A percentile compares a stretch with the other conserved stretches of the same genome.
These are phyloP conservation scores for Rhegmatorhina hoffmannsi DNA, from an alignment of 2,113 vertebrate genomes.

Conservation along the genomic window DNA sequence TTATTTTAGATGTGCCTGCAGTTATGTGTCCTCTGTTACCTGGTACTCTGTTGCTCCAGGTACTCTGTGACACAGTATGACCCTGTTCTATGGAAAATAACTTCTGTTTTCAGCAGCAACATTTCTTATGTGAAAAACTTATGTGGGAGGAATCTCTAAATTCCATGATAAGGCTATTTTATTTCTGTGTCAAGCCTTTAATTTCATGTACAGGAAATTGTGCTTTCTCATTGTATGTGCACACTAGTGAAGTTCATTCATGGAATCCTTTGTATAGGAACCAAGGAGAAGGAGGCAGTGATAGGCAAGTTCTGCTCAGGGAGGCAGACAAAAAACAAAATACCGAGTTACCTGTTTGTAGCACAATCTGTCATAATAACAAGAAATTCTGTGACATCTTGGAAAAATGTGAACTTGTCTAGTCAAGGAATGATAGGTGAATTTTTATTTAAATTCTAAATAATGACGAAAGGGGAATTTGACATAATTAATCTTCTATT, in stretches of 20 bases:
- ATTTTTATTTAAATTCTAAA: background rate
- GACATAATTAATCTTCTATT: background rate
- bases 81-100: background rate
- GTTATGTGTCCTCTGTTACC: background rate
- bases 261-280: background rate
- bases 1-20: background rate
- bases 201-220: background rate
- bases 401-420: background rate
- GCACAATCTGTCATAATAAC: background rate
- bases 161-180: background rate
- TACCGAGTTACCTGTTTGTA: background rate
- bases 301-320: background rate
- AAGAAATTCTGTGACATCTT: background rate
- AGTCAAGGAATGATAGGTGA: background rate
- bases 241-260: background rate
- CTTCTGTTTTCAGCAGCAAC: background rate
- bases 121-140: background rate
- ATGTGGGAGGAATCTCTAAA: background rate
- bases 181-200: background rate
- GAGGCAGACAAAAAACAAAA: background rate
- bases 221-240: background rate
- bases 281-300: background rate
- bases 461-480: background rate
- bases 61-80: background rate
- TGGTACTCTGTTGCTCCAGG: background rate